phyloP scores from a whole-genome alignment of 2,797 vertebrate genomes.

The Malurus splendens region DNA sequence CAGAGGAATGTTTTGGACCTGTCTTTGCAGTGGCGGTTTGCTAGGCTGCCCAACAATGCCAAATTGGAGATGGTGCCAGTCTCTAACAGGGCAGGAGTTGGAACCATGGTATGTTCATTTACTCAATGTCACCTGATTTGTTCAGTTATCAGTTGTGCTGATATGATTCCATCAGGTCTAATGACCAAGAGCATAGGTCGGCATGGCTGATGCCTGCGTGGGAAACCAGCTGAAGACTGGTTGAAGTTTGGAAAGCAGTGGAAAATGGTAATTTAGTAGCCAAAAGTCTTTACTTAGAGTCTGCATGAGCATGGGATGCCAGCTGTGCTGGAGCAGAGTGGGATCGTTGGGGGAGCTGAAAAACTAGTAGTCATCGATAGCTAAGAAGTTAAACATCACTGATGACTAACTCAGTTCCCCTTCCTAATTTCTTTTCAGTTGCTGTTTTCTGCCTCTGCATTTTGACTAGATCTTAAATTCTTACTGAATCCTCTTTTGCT shows the following conservation, averaged over 20 bases:
- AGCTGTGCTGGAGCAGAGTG: background rate
- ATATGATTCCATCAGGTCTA: background rate
- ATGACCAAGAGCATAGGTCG: background rate
- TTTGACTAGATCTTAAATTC: background rate
- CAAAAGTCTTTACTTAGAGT: background rate
- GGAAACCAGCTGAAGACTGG: background rate
- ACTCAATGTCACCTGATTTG: accelerated
- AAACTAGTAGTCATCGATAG: background rate
- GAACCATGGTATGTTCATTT: slow-evolving; percentile 73
- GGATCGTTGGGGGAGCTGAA: background rate
- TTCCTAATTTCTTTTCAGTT: background rate
- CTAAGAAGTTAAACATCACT: background rate
- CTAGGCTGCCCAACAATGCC: slow-evolving; percentile 94
- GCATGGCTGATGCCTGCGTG: accelerated
- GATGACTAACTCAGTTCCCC: background rate
- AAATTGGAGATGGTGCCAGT: slow-evolving; percentile 92
- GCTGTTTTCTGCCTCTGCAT: background rate
- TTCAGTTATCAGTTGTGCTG: background rate
- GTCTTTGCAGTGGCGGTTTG: slow-evolving; percentile 90
- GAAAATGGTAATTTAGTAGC: background rate
- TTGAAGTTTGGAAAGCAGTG: background rate
- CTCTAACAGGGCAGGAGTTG: slow-evolving; percentile 66
- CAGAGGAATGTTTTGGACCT: slow-evolving; percentile 90
- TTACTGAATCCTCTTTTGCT: background rate
- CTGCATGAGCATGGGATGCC: background rate